These are phyloP conservation scores for Seriola aureovittata DNA, from an alignment of 2,113 vertebrate species.

Conservation along the genomic window DNA sequence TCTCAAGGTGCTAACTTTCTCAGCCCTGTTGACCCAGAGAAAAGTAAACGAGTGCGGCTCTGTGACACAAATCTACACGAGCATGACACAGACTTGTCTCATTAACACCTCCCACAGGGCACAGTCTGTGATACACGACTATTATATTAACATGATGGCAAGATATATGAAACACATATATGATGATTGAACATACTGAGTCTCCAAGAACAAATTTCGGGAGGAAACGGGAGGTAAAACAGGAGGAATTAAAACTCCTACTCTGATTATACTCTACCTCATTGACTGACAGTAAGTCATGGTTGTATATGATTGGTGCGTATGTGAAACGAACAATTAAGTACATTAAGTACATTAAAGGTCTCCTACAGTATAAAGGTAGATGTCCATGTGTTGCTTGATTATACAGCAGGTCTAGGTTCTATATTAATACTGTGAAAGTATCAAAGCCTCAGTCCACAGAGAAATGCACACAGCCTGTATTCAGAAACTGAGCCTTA, in stretches of 20 bases:
- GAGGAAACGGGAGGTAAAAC: background rate
- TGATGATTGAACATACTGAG: conserved; percentile 5
- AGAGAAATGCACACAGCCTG: too few relatives aligned
- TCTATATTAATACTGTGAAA: too few relatives aligned
- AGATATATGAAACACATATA: background rate
- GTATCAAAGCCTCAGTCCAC: too few relatives aligned
- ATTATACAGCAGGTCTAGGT: too few relatives aligned
- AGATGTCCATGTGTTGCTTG: too few relatives aligned
- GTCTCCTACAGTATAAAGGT: too few relatives aligned
- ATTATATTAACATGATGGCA: conserved; percentile 2
- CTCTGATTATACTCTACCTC: background rate
- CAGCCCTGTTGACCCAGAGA: background rate
- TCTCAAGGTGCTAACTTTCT: conserved; percentile 30
- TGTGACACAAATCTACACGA: conserved; percentile 16
- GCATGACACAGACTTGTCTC: conserved; percentile 31
- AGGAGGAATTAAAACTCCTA: background rate
- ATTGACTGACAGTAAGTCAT: background rate
- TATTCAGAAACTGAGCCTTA: too few relatives aligned
- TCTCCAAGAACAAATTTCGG: background rate
- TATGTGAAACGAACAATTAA: background rate
- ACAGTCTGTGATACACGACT: conserved; percentile 12
- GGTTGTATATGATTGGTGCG: background rate
- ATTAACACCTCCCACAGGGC: conserved; percentile 11
- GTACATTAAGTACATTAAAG: too few relatives aligned
- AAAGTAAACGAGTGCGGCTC: background rate